Conservation (phyloP, 1,140 invertebrate species). For the Nasonia giraulti region DNA sequence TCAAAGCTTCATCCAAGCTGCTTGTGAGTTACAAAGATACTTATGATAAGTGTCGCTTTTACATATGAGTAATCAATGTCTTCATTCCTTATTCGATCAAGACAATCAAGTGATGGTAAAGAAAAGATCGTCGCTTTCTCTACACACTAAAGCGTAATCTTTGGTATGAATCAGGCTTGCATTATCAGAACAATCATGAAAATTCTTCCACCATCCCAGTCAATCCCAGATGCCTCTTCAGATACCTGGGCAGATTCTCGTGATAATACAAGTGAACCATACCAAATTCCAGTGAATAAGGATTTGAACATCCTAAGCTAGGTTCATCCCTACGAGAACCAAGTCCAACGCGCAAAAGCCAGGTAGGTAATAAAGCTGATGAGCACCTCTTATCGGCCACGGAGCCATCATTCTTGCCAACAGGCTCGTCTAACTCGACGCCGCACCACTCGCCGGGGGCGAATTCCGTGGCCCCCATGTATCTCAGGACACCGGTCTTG, state of each 20-base stretch:
- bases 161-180: background rate
- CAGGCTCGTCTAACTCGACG: conserved; percentile 93
- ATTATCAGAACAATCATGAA: conserved; percentile 22
- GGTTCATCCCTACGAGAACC: background rate
- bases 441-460: conserved; percentile 95
- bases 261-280: conserved; percentile 1
- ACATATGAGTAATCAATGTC: background rate
- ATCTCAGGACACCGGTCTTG: conserved; percentile 91
- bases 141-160: background rate
- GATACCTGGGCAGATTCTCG: background rate
- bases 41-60: background rate
- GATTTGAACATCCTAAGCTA: background rate
- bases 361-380: background rate
- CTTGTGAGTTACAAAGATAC: background rate
- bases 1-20: background rate
- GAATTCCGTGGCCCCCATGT: conserved; percentile 90
- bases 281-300: background rate
- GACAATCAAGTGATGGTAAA: background rate
- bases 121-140: background rate
- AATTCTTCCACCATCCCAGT: background rate
- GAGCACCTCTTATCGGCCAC: conserved; percentile 86
- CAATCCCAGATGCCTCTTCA: background rate
- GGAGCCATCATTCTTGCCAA: conserved; percentile 97
- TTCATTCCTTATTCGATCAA: background rate
- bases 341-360: background rate